Evolutionary conservation across 2,113 vertebrate species (phyloP), one percentile per base, ranked within the genome.

Genomic region (Toxotes chatareus): DNA sequence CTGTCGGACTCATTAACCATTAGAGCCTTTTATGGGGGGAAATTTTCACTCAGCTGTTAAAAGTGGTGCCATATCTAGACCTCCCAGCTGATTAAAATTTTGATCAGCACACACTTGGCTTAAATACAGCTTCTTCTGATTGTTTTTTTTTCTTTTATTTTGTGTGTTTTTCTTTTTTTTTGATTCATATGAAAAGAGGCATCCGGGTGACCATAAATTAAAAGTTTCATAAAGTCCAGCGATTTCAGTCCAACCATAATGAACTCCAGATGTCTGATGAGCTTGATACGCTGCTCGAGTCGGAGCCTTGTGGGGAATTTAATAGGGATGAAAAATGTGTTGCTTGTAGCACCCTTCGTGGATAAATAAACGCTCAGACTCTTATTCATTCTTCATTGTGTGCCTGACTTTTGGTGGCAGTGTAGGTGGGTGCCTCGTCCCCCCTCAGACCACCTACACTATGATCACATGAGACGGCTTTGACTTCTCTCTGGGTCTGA

Each of bases 201-300:
- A 73, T 71, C 44, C 16, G 7, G 55, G 31, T 19, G 1, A 77
- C 76, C 70, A 64, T 87, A 79, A 82, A 91, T 84, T 83, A 74
- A 79, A 79, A 60, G 60, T 67, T 38, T 73, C 36, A 59, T 19
- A 3, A 73, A 78, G 82, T 90, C 83, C 86, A 88, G 76, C 19
- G 0, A 77, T 77, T 90, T 82, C 16, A 27, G 60, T 75, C 70
- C 59, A 38, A 67, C 65, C 84, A 70, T 86, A 89, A 94, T 88
- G 61, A 83, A 60, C 60, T 86, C 78, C 89, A 92, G 88, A 93
- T 92, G 89, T 86, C 69, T 89, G 88, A 90, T 89, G 81, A 83
- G 87, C 88, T 94, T 88, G 87, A 92, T 89, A 82, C 79, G 36
- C 76, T 69, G 70, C 73, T 78, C 55, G 66, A 84, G 80, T 86